Evolutionary conservation across 2,113 vertebrate species (phyloP).

Genomic region (Calonectris borealis): DNA sequence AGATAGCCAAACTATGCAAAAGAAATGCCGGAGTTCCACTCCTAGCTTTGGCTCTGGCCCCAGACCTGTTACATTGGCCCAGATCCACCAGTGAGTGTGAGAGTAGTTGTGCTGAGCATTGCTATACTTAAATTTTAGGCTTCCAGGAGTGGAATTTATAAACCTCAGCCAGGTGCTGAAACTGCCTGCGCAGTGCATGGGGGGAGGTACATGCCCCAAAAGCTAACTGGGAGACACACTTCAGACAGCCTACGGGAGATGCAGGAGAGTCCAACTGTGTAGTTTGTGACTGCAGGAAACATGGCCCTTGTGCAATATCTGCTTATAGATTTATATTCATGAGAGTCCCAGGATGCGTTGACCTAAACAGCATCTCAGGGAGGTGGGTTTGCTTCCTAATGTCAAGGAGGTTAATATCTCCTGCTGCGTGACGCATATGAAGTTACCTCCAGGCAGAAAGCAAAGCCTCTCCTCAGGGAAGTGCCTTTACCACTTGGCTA

Average conservation of each 20-base stretch:
- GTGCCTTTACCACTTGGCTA: neutral
- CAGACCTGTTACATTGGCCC: neutral
- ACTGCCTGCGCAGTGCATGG: no score
- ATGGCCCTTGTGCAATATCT: neutral
- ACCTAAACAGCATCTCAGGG: neutral
- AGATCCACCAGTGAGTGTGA: neutral
- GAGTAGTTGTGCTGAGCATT: neutral
- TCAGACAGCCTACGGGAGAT: neutral
- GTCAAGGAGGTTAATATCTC: neutral
- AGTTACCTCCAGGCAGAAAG: neutral
- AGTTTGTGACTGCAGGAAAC: neutral
- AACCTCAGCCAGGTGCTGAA: neutral
- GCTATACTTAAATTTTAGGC: neutral
- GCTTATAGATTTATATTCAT: neutral
- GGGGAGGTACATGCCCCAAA: neutral
- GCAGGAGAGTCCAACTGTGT: fast-evolving
- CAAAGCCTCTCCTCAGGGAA: neutral
- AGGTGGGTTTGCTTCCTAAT: neutral
- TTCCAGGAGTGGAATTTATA: neutral
- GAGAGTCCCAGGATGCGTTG: neutral
- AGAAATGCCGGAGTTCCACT: neutral
- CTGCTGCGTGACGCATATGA: neutral
- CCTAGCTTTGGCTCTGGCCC: neutral
- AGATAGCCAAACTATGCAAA: neutral
- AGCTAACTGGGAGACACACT: neutral